Percentiles rank a stretch among this genome's conserved stretches.
phyloP scores from a whole-genome alignment of 1,140 invertebrate genomes.

The Antheraea mylitta region DNA sequence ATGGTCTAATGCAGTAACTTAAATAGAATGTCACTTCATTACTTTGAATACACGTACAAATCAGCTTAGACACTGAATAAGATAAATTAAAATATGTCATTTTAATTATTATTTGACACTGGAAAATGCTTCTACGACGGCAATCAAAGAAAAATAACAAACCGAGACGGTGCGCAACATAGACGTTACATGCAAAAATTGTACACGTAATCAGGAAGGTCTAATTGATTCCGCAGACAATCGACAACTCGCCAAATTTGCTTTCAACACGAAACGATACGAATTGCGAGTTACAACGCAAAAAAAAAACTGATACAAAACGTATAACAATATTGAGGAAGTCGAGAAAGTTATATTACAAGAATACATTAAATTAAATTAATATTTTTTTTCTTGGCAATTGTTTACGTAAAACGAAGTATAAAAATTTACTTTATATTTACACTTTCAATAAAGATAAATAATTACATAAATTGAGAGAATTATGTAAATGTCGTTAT shows the following conservation, averaged over 20 bases:
- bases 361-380: neutral
- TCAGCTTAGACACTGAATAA: too few relatives aligned
- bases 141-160: neutral
- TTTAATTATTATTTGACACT: neutral
- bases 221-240: constrained; percentile 12
- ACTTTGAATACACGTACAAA: too few relatives aligned
- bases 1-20: too few relatives aligned
- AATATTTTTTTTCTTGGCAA: neutral
- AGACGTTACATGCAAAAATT: neutral
- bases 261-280: neutral
- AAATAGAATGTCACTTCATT: too few relatives aligned
- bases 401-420: neutral
- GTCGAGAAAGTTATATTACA: neutral
- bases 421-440: neutral
- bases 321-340: constrained; percentile 4
- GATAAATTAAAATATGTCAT: too few relatives aligned
- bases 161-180: neutral
- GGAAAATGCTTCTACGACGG: neutral
- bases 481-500: neutral
- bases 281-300: neutral
- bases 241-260: constrained; percentile 3
- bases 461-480: neutral
- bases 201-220: constrained; percentile 5
- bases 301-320: neutral
- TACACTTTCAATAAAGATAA: neutral